Conservation (phyloP, 35 echinoderm and acorn worm species). For the Holothuria glaberrima region DNA sequence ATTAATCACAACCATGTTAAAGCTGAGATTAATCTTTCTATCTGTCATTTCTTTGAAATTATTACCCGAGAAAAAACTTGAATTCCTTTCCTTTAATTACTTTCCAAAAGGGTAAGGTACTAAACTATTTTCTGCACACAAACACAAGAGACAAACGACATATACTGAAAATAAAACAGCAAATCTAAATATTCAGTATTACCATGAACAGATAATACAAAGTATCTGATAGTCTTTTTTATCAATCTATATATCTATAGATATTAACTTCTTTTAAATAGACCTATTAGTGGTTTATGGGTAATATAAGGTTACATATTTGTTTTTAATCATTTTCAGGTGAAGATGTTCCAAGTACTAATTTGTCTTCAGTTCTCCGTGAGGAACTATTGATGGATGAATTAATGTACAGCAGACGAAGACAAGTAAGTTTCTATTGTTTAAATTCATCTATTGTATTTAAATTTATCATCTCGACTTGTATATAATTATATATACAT, state of each 20-base stretch:
- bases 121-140: no score
- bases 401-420: constrained; percentile 78
- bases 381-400: constrained; percentile 93
- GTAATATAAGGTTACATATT: not conserved
- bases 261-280: no score
- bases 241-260: no score
- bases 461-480: no score
- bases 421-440: constrained; percentile 73
- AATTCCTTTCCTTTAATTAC: constrained; percentile 37
- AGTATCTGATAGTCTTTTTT: no score
- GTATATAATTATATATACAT: no score
- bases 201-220: no score
- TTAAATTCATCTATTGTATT: no score
- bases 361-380: constrained; percentile 61
- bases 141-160: no score
- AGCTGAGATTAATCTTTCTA: not conserved
- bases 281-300: no score
- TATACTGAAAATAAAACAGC: no score
- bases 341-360: constrained; percentile 44
- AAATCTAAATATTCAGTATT: no score
- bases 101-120: not conserved
- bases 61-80: constrained; percentile 8
- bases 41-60: constrained; percentile 40
- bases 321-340: constrained; percentile 5
- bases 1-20: constrained; percentile 29